phyloP scores from a whole-genome alignment of 2,113 vertebrate genomes.

The Pterocles burchelli region DNA sequence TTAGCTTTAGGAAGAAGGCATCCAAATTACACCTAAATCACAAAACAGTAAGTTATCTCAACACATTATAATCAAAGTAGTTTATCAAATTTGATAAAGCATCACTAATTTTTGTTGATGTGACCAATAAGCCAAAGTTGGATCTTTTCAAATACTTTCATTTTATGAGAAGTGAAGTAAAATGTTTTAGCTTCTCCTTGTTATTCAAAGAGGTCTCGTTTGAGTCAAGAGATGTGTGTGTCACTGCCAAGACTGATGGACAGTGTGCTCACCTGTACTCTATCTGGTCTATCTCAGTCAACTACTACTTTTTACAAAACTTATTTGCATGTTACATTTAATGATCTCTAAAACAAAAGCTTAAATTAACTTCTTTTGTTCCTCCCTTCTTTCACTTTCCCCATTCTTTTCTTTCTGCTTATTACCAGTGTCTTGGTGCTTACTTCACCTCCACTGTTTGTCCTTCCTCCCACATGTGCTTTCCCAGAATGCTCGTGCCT shows the following conservation, averaged over 20 bases:
- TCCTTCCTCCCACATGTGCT: neutral
- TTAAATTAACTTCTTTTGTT: neutral
- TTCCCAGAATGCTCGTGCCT: neutral
- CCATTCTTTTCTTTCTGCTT: neutral
- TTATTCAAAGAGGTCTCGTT: neutral
- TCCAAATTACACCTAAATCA: neutral
- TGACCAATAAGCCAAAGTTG: neutral
- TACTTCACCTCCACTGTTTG: neutral
- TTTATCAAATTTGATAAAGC: neutral
- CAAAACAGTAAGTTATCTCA: neutral
- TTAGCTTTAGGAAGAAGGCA: neutral
- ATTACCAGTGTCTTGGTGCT: neutral
- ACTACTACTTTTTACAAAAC: neutral
- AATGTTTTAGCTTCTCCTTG: neutral
- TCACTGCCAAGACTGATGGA: neutral
- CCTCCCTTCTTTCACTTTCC: neutral
- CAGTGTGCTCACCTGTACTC: neutral
- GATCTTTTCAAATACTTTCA: neutral
- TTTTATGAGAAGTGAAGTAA: neutral
- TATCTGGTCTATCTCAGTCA: neutral
- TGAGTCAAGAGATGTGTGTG: neutral
- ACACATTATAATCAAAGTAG: neutral
- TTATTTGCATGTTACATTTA: neutral
- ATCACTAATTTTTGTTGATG: neutral
- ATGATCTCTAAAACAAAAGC: neutral